Conservation (phyloP, 2,797 vertebrate genomes). For the Rhinella marina region DNA sequence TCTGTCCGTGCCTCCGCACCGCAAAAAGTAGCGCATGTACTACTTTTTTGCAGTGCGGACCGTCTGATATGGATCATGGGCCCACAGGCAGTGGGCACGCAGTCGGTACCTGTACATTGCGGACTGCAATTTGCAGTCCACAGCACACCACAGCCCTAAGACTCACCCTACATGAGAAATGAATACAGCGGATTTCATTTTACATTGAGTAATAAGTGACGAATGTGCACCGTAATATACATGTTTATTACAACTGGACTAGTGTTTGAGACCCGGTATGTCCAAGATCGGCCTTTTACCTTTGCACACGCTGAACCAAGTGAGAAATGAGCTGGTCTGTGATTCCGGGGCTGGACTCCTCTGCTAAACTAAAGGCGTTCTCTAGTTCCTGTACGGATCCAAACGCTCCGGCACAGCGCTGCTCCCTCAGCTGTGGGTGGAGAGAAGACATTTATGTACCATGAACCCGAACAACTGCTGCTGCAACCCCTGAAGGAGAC, state of each 20-base stretch:
- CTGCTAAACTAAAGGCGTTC: conserved; percentile 94
- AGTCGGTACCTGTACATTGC: too few relatives aligned
- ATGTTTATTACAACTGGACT: not conserved
- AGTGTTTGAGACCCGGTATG: not conserved
- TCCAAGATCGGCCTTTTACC: conserved; percentile 72
- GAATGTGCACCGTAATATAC: too few relatives aligned
- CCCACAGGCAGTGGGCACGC: too few relatives aligned
- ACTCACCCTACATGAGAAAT: too few relatives aligned
- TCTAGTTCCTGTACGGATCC: conserved; percentile 96
- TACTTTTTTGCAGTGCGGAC: too few relatives aligned
- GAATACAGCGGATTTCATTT: too few relatives aligned
- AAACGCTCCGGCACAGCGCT: conserved; percentile 55
- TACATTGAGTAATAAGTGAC: too few relatives aligned
- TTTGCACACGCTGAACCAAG: conserved; percentile 94
- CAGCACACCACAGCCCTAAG: too few relatives aligned
- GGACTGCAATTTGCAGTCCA: too few relatives aligned
- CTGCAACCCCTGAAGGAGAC: not conserved
- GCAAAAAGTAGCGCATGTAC: too few relatives aligned
- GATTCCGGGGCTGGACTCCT: conserved; percentile 97
- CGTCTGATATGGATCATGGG: too few relatives aligned
- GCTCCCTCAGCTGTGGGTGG: conserved; percentile 45
- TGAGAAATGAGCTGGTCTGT: conserved; percentile 93
- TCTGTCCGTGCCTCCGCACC: too few relatives aligned
- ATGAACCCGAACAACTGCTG: not conserved
- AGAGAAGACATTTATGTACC: not conserved